Conservation (phyloP, 1,140 invertebrate species). For the Meloidogyne exigua region DNA sequence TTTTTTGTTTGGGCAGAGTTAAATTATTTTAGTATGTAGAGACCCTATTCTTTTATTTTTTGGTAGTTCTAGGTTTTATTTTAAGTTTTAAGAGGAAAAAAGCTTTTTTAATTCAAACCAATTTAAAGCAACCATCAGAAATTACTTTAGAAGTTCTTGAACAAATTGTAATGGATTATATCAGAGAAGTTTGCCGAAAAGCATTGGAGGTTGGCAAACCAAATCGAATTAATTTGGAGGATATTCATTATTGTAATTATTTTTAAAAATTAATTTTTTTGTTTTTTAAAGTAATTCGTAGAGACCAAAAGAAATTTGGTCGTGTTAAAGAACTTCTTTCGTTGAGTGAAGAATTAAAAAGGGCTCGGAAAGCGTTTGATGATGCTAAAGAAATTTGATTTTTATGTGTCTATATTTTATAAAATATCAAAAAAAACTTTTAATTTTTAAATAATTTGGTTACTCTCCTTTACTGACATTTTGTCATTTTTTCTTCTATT, state of each 20-base stretch:
- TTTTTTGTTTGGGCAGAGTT: too few species aligned
- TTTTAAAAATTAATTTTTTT: too few species aligned
- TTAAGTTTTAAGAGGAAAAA: too few species aligned
- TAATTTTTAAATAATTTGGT: too few species aligned
- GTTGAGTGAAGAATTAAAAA: conserved; percentile 98
- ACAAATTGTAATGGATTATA: conserved; percentile 95
- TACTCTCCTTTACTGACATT: too few species aligned
- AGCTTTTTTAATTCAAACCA: too few species aligned
- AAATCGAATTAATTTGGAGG: conserved; percentile 91
- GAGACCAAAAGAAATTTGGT: conserved; percentile 94
- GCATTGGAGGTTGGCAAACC: conserved; percentile 94
- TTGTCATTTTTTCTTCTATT: too few species aligned
- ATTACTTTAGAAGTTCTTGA: conserved; percentile 96
- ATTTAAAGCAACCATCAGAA: conserved; percentile 86
- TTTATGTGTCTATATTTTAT: not conserved
- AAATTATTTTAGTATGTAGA: too few species aligned
- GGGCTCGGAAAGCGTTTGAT: conserved; percentile 97
- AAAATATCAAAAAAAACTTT: too few species aligned
- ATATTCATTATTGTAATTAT: conserved; percentile 70
- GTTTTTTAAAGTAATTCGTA: conserved; percentile 75
- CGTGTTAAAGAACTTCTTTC: conserved; percentile 92
- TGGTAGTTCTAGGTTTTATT: too few species aligned
- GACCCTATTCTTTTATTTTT: too few species aligned
- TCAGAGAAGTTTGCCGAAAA: conserved; percentile 75
- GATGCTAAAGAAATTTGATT: conserved; percentile 77